Conservation (phyloP, 1,140 invertebrate genomes). For the Bombus cullumanus region DNA sequence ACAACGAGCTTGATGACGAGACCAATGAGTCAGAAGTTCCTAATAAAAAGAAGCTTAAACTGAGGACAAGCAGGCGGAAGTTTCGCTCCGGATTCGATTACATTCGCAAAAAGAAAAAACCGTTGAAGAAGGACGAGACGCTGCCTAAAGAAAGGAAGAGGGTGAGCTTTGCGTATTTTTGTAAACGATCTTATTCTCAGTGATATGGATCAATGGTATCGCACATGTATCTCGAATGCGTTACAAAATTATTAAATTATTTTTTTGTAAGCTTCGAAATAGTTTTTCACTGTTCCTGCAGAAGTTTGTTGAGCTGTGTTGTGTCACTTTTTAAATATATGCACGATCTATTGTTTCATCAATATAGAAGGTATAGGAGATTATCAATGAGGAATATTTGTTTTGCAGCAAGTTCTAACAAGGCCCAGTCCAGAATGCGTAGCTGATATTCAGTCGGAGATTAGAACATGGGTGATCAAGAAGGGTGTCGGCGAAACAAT, state of each 20-base stretch:
- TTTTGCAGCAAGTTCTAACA: constrained; percentile 75
- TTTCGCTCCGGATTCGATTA: constrained; percentile 93
- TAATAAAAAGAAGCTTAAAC: constrained; percentile 82
- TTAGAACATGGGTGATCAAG: constrained; percentile 95
- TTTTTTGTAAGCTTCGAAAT: not conserved
- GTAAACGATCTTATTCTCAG: not conserved
- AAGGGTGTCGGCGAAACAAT: constrained; percentile 96
- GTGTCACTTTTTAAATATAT: too few relatives aligned
- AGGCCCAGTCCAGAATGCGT: constrained; percentile 87
- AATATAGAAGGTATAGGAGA: not conserved
- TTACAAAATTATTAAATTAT: not conserved
- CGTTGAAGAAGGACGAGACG: constrained; percentile 79
- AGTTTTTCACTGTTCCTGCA: not conserved
- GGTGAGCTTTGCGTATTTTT: constrained; percentile 65
- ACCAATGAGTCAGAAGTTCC: constrained; percentile 76
- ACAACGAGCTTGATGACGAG: constrained; percentile 70
- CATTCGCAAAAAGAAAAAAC: constrained; percentile 93
- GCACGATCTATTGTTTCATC: not conserved
- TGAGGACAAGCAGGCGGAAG: constrained; percentile 84
- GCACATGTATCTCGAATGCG: too few relatives aligned
- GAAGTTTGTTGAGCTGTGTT: too few relatives aligned
- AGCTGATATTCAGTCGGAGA: constrained; percentile 91
- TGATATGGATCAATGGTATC: not conserved
- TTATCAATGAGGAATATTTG: constrained; percentile 14
- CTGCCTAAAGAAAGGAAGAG: constrained; percentile 79